phyloP scores from a whole-genome alignment of 2,113 vertebrate genomes.

The Lucifuga dentata region DNA sequence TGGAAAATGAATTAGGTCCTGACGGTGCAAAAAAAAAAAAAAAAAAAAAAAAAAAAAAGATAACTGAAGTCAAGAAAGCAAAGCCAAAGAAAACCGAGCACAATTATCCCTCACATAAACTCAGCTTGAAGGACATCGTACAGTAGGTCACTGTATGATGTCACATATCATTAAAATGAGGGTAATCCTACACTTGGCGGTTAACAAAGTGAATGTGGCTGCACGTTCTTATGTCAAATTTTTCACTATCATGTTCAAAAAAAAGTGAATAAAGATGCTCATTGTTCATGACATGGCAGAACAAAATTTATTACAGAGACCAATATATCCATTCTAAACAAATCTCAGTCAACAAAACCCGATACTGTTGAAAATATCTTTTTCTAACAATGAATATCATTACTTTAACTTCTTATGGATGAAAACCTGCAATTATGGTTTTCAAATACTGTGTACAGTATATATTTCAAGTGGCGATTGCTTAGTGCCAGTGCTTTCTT shows the following conservation, averaged over 20 bases:
- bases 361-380: slow-evolving; percentile 77
- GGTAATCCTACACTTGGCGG: slow-evolving; percentile 7
- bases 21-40: slow-evolving; percentile 26
- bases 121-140: slow-evolving; percentile 31
- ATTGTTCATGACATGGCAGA: slow-evolving; percentile 7
- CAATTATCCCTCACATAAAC: slow-evolving; percentile 45
- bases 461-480: slow-evolving; percentile 76
- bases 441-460: slow-evolving; percentile 70
- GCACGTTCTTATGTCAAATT: background rate
- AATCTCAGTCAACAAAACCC: slow-evolving; percentile 78
- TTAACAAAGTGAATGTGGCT: background rate
- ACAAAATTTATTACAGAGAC: slow-evolving; percentile 56
- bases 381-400: slow-evolving; percentile 76
- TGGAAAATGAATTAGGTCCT: slow-evolving; percentile 50
- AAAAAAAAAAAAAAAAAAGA: slow-evolving; percentile 31
- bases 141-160: slow-evolving; percentile 22
- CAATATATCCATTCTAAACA: slow-evolving; percentile 63
- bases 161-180: slow-evolving; percentile 26
- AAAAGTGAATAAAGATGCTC: background rate
- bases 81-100: slow-evolving; percentile 65
- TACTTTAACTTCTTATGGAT: slow-evolving; percentile 60
- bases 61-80: slow-evolving; percentile 37
- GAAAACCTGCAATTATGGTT: slow-evolving; percentile 84
- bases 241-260: too few relatives aligned
- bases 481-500: slow-evolving; percentile 81